Base-by-base conservation (phyloP, 2,113 vertebrate genomes). In the Notothenia coriiceps region DNA sequence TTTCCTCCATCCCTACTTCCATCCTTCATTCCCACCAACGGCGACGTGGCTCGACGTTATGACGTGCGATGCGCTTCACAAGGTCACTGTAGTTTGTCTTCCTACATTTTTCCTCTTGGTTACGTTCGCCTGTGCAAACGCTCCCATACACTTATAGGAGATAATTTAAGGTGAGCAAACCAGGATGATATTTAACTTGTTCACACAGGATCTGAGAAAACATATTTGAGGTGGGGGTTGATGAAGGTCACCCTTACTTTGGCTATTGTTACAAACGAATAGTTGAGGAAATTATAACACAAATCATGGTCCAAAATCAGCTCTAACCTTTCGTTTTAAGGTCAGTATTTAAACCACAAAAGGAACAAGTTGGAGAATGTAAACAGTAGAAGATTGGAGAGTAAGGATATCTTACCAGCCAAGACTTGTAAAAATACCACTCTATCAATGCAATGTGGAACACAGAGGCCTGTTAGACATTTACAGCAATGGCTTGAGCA, bases 51-150 rank as follows among this genome's bases (percentile, higher is more conserved):
- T 70, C 79, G 40, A 80, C 43, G 68, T 78, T 71, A 44, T 90
- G 87, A 87, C 88, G 74, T 85, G 67, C n/a, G 67, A 65, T 64
- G 60, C 68, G 17, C 54, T 74, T 11, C 12, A 67, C 67, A 64
- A 86, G 82, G 83, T 85, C 40, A 65, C 44, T 33, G 4, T 13
- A 84, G 81, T 76, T 90, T 69, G 89, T 79, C 88, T 77, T 68
- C 18, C 35, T 57, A 70, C 88, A 84, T 90, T 86, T 84, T 82
- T 9, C 7, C 73, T 51, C 82, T 2, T 77, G 80, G 88, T 86
- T 86, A 83, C 88, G 35, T 77, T 70, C 56, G 73, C 63, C 81
- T 79, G 15, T 49, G n/a, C 81, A 91, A 87, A 92, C 70, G 51
- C 20, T 35, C 54, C 51, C 62, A 61, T 43, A 22, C 52, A 73